phyloP scores from a whole-genome alignment of 2,113 vertebrate species.

The human region GRCh38 chr12:64591501-64592000 shows the following conservation, averaged over 20 bases:
- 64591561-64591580: background rate
- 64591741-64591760: conserved; percentile 27
- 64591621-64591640: background rate
- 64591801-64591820: background rate
- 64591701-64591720: background rate
- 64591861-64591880: background rate
- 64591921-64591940: background rate
- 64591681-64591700: background rate
- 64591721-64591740: background rate
- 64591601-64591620: background rate
- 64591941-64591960: background rate
- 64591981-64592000: background rate
- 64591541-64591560: background rate
- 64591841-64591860: background rate
- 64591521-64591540: background rate
- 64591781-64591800: background rate
- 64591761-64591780: background rate
- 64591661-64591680: background rate
- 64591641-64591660: background rate
- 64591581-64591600: background rate
- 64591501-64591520: background rate
- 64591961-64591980: background rate
- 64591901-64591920: background rate
- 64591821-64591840: background rate
- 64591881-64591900: background rate